Evolutionary conservation across 2,113 vertebrate genomes (phyloP).

Genomic region (Polypterus senegalus): DNA sequence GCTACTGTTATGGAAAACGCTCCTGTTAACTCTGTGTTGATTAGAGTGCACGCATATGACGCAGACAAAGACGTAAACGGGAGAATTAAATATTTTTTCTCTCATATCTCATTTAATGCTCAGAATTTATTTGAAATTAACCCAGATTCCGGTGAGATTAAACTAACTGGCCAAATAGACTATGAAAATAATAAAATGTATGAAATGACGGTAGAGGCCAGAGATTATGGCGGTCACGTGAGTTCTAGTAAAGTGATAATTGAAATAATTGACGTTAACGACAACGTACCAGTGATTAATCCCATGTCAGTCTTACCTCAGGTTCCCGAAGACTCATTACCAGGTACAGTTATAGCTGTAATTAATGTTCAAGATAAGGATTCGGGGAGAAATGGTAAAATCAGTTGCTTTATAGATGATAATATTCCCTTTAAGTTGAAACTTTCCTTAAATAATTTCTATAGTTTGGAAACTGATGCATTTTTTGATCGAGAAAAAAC

Average conservation of each 20-base stretch:
- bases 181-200: conserved; percentile 46
- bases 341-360: conserved; percentile 31
- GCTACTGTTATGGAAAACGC: conserved; percentile 32
- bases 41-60: conserved; percentile 37
- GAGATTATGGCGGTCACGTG: conserved; percentile 44
- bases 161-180: conserved; percentile 32
- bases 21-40: conserved; percentile 26
- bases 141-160: conserved; percentile 36
- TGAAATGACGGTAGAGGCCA: conserved; percentile 43
- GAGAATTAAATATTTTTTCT: conserved; percentile 44
- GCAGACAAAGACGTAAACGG: conserved; percentile 39
- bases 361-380: conserved; percentile 42
- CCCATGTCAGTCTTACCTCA: conserved; percentile 28
- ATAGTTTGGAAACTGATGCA: conserved; percentile 32
- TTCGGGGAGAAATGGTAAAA: conserved; percentile 33
- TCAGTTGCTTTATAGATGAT: conserved; percentile 33
- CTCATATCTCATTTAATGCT: conserved; percentile 16
- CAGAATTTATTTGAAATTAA: conserved; percentile 38
- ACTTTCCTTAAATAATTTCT: conserved; percentile 33
- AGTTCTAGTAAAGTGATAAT: conserved; percentile 44
- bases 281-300: conserved; percentile 31
- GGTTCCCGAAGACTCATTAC: conserved; percentile 24
- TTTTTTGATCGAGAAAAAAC: conserved; percentile 30
- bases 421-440: conserved; percentile 18
- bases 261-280: conserved; percentile 47